These are phyloP conservation scores for Corythaeola cristata DNA, from an alignment of 2,113 vertebrate species.

Conservation along the genomic window DNA sequence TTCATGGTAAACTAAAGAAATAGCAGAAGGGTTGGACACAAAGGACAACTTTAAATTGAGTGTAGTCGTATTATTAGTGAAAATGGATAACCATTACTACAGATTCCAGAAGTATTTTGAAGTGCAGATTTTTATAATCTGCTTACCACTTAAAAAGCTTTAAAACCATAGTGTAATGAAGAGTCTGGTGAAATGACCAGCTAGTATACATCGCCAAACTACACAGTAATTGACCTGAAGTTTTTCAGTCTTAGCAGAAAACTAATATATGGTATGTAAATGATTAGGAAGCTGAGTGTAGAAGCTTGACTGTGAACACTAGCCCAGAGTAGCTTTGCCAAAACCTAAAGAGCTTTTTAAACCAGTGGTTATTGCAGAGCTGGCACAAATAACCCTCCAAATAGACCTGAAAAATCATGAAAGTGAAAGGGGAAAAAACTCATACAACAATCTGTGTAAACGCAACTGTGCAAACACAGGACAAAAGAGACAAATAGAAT, in stretches of 20 bases:
- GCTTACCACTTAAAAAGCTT: neutral
- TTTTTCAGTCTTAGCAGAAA: neutral
- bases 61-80: neutral
- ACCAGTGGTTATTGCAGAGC: neutral
- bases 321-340: neutral
- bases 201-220: neutral
- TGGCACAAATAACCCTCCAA: neutral
- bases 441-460: neutral
- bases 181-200: neutral
- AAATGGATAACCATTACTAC: neutral
- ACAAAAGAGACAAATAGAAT: neutral
- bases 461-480: neutral
- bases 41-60: neutral
- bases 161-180: neutral
- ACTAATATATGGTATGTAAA: neutral
- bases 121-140: neutral
- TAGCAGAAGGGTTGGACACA: neutral
- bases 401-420: neutral
- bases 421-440: rapidly evolving
- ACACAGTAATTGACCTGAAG: neutral
- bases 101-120: neutral
- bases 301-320: neutral
- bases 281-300: neutral
- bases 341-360: neutral
- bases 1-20: neutral